Evolutionary conservation across 1,140 invertebrate genomes (phyloP).

Genomic region (Listronotus oregonensis): DNA sequence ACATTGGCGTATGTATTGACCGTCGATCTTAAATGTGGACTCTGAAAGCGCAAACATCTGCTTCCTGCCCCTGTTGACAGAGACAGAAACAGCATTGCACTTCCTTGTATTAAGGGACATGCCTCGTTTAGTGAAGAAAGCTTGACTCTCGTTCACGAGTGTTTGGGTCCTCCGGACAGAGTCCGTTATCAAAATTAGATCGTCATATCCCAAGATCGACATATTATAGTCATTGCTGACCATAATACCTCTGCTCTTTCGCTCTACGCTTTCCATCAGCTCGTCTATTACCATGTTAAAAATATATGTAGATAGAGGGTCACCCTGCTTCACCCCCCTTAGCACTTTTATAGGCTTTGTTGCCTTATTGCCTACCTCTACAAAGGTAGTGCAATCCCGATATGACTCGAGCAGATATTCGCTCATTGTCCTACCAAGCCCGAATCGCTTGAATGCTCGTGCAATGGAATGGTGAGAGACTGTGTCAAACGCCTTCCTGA

Average conservation of each 20-base stretch:
- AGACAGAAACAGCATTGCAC: neutral
- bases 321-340: slow-evolving; percentile 56
- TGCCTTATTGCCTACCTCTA: slow-evolving; percentile 22
- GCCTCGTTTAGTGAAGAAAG: slow-evolving; percentile 7
- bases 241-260: neutral
- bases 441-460: neutral
- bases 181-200: slow-evolving; percentile 13
- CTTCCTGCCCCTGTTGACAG: neutral
- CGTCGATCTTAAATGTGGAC: neutral
- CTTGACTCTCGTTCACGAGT: neutral
- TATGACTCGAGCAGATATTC: slow-evolving; percentile 42
- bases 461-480: slow-evolving; percentile 12
- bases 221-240: neutral
- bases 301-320: slow-evolving; percentile 57
- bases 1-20: neutral
- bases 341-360: slow-evolving; percentile 41
- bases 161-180: neutral
- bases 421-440: slow-evolving; percentile 2
- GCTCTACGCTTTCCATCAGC: slow-evolving; percentile 37
- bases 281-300: slow-evolving; percentile 59
- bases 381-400: slow-evolving; percentile 33
- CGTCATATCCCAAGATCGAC: slow-evolving; percentile 19
- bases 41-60: neutral
- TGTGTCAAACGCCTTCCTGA: slow-evolving; percentile 37
- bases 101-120: slow-evolving; percentile 1